These are phyloP conservation scores for Clarias gariepinus DNA, from an alignment of 2,113 vertebrate genomes.

Conservation along the genomic window DNA sequence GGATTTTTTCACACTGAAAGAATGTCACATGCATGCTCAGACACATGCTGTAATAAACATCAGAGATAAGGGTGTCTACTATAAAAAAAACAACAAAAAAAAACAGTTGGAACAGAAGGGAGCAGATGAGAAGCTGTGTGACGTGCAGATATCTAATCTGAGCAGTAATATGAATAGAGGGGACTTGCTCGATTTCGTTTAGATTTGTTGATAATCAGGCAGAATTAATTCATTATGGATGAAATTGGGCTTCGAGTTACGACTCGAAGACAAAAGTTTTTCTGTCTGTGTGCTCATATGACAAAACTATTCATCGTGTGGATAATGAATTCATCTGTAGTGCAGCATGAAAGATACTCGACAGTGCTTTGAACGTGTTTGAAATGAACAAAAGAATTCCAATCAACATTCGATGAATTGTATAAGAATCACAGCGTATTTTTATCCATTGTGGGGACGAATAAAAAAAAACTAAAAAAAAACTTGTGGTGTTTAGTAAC, in stretches of 20 bases:
- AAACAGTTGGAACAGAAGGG: background rate
- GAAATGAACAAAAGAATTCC: background rate
- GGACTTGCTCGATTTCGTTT: conserved; percentile 19
- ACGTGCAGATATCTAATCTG: conserved; percentile 16
- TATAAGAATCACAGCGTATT: background rate
- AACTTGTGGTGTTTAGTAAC: background rate
- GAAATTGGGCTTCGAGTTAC: background rate
- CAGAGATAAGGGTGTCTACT: conserved; percentile 11
- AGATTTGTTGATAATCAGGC: conserved; percentile 20
- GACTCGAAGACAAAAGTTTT: background rate
- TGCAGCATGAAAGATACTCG: background rate
- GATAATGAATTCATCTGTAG: background rate
- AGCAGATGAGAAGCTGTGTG: background rate
- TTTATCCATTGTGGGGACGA: background rate
- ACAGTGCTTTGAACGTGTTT: background rate
- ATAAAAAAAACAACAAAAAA: background rate
- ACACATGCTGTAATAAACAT: conserved; percentile 50
- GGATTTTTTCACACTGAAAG: conserved; percentile 56
- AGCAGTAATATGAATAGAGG: background rate
- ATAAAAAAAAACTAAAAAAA: background rate
- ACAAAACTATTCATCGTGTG: background rate
- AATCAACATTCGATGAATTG: background rate
- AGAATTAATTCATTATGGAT: conserved; percentile 11
- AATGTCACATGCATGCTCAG: conserved; percentile 57
- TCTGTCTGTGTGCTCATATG: background rate